A percentile compares a stretch with the other conserved stretches of the same genome.
Evolutionary conservation across 2,113 vertebrate genomes (phyloP).

Genomic region (Telmatochromis brachygnathus): DNA sequence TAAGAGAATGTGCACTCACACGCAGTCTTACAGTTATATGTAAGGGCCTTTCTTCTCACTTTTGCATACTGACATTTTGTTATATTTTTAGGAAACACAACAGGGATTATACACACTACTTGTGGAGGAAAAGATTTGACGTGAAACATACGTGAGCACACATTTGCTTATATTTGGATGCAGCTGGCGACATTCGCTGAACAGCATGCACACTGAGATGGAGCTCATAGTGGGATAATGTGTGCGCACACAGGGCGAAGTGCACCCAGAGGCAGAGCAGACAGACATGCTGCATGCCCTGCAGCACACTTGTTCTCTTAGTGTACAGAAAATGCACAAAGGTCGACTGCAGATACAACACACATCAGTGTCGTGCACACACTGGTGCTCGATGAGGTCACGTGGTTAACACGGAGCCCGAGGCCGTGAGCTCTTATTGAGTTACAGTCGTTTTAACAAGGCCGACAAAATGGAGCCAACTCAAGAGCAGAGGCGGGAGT

Average conservation of each 20-base stretch:
- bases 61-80: background rate
- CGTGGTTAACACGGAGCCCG: background rate
- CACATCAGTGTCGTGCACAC: background rate
- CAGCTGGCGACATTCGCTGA: background rate
- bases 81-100: background rate
- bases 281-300: background rate
- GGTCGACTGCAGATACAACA: background rate
- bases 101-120: background rate
- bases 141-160: background rate
- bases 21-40: background rate
- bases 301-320: background rate
- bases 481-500: background rate
- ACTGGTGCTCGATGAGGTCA: slow-evolving; percentile 28
- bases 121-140: background rate
- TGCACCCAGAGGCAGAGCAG: background rate
- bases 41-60: background rate
- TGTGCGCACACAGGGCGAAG: background rate
- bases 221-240: background rate
- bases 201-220: background rate
- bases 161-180: background rate
- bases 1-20: background rate
- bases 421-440: slow-evolving; percentile 26
- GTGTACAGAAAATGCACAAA: background rate
- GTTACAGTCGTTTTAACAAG: slow-evolving; percentile 39
- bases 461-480: slow-evolving; percentile 23